Evolutionary conservation across 2,113 vertebrate genomes (phyloP).

Genomic region (Daboia siamensis): DNA sequence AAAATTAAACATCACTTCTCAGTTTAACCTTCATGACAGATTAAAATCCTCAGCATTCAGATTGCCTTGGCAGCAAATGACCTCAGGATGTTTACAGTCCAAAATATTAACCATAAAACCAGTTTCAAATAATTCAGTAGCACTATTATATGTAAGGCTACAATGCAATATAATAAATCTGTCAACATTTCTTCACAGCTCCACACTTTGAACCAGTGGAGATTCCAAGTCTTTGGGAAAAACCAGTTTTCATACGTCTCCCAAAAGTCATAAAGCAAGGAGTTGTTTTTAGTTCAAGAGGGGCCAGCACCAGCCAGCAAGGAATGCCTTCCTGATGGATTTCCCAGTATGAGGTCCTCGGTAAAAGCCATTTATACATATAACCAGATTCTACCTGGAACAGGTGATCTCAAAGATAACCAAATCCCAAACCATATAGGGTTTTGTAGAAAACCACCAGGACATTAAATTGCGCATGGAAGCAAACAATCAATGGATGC

Average conservation of each 20-base stretch:
- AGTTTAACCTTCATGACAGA: background rate
- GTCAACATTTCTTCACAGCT: background rate
- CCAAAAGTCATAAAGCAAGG: background rate
- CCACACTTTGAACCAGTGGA: background rate
- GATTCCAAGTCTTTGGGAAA: background rate
- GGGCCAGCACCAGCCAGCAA: background rate
- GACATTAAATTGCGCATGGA: background rate
- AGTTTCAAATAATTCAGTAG: background rate
- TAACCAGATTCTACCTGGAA: background rate
- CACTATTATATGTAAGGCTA: background rate
- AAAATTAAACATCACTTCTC: background rate
- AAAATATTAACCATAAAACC: background rate
- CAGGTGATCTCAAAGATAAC: background rate
- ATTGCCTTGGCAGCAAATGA: background rate
- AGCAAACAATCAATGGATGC: background rate
- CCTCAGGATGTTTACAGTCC: background rate
- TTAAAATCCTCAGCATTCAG: background rate
- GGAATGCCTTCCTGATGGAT: background rate
- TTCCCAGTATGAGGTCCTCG: background rate
- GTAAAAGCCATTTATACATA: background rate
- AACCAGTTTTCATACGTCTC: background rate
- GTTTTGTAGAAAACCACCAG: background rate
- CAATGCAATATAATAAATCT: background rate
- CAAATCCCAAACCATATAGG: background rate
- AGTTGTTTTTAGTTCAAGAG: background rate